Evolutionary conservation across 2,113 vertebrate species (phyloP).

Genomic region (Ammodramus savannarum): DNA sequence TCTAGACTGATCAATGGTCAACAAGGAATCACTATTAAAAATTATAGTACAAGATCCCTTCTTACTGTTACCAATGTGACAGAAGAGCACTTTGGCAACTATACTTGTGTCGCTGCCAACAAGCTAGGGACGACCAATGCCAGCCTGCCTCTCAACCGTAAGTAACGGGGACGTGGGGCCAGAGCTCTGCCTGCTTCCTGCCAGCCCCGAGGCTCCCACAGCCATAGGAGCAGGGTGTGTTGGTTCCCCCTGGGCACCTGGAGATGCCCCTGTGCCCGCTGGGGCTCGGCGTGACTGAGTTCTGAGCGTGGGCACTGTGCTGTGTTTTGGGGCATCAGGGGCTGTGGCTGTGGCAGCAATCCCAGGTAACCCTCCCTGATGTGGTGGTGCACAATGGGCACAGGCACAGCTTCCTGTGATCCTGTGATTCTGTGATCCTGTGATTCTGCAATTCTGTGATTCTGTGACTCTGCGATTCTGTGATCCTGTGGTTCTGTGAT

Average conservation of each 20-base stretch:
- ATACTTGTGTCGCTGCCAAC: slow-evolving; percentile 96
- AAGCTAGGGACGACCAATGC: slow-evolving; percentile 93
- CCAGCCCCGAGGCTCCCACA: background rate
- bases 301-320: background rate
- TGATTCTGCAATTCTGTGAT: too few relatives aligned
- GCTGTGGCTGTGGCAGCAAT: background rate
- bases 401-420: background rate
- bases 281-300: too few relatives aligned
- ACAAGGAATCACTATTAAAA: slow-evolving; percentile 95
- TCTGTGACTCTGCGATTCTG: too few relatives aligned
- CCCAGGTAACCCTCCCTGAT: rapidly evolving
- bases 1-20: slow-evolving; percentile 90
- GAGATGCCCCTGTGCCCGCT: background rate
- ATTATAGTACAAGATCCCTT: slow-evolving; percentile 92
- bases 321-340: rapidly evolving
- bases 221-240: rapidly evolving
- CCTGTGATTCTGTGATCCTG: too few relatives aligned
- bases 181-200: background rate
- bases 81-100: slow-evolving; percentile 98
- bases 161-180: slow-evolving; percentile 72
- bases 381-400: rapidly evolving
- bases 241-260: rapidly evolving
- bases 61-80: slow-evolving; percentile 97
- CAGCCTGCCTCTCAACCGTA: slow-evolving; percentile 96
- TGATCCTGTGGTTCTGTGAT: too few relatives aligned